Base-by-base conservation (phyloP, 2,888 invertebrate species). In the Cataglyphis altisquamis region DNA sequence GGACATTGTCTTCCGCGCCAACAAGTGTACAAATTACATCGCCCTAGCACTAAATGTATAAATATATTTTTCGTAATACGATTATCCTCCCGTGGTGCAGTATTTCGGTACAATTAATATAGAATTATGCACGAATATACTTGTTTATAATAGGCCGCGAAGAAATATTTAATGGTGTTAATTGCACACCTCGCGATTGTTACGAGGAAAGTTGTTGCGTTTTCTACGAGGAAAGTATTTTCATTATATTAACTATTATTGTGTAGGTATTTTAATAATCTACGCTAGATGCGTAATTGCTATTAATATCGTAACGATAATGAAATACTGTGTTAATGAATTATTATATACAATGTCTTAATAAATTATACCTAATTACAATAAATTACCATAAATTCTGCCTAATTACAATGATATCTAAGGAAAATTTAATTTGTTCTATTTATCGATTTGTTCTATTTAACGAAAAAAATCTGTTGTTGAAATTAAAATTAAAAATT, bases 21-120 rank as follows among this genome's bases (percentile, higher is more conserved):
- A 57, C 72, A 70, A 70, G 77, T 60, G 72, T 36, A 62, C 45
- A 12, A 72, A 80, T 72, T 80, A 72, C 60, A 36, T 48, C 45
- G 55, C 62, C 25, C 60, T 80, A 55, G 55, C 29, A 55, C 55
- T 45, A 60, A 72, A 80, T 72, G 32, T 57, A 41, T 21, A 52
- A 36, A 78, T 45, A 60, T 72, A 36, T 39, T 6, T 32, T 29
- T 18, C 3, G 41, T 72, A 62, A 80, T 12, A 48, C 8, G 57
- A 72, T 60, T 32, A 68, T 70, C 57, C 29, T n/a, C 8, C 39
- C 41, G 45, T 18, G 55, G 25, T 5, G 68, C 52, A 18, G 36
- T 12, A 45, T 78, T 60, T 68, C 32, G 21, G 29, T 57, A 32
- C 60, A 72, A 72, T 80, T 60, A 45, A 12, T 21, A 12, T 32